Evolutionary conservation across 2,113 vertebrate species (phyloP).

Genomic region (Pseudolaguvia tuberculata): DNA sequence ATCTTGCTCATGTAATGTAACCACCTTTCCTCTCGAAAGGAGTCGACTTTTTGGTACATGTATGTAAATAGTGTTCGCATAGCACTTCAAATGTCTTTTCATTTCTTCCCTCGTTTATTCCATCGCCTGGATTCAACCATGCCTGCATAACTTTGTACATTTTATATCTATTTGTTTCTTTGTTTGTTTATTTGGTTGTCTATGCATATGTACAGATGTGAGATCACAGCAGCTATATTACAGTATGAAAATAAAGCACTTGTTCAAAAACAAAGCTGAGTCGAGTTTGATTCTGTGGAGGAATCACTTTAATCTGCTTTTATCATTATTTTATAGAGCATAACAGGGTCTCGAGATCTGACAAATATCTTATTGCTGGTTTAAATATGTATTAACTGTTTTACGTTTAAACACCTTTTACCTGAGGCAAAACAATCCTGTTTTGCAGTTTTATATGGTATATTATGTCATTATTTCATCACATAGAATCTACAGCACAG

Average conservation of each 20-base stretch:
- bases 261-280: slow-evolving; percentile 65
- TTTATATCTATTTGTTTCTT: slow-evolving; percentile 83
- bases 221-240: slow-evolving; percentile 93
- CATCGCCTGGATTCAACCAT: slow-evolving; percentile 74
- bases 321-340: too few species aligned
- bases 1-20: slow-evolving; percentile 81
- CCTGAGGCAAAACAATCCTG: too few species aligned
- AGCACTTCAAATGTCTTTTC: slow-evolving; percentile 80
- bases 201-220: slow-evolving; percentile 99
- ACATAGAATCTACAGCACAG: too few species aligned
- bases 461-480: too few species aligned
- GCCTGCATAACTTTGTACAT: slow-evolving; percentile 87
- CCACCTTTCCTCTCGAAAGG: slow-evolving; percentile 90
- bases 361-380: too few species aligned
- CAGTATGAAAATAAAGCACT: slow-evolving; percentile 96
- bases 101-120: slow-evolving; percentile 78
- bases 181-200: slow-evolving; percentile 79
- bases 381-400: too few species aligned
- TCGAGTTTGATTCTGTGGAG: background rate
- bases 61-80: slow-evolving; percentile 91
- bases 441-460: too few species aligned
- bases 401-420: too few species aligned
- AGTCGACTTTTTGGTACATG: slow-evolving; percentile 84
- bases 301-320: background rate
- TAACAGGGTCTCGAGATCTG: too few species aligned